Evolutionary conservation across 2,797 vertebrate species (phyloP), one percentile per base, ranked within the genome.

Genomic region (Phaenicophaeus curvirostris): DNA sequence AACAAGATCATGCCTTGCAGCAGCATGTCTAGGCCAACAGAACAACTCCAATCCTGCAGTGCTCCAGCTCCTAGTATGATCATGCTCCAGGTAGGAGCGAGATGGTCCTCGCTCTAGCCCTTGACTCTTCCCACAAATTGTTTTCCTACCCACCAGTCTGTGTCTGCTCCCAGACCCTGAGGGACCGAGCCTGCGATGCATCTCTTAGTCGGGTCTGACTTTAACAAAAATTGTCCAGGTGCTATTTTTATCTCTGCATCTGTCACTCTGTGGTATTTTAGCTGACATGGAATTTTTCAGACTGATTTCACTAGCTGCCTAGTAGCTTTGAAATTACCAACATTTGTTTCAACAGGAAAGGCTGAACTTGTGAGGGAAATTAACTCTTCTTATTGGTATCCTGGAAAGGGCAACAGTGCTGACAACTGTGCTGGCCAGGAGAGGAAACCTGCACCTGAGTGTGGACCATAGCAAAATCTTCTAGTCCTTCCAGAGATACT

Each of bases 41-140:
- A 58, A 16, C 62, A 78, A 57, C 48, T 63, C 66, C 28, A 27
- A 3, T 3, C 9, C n/a, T 2, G 0, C 0, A 1, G 11, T 37
- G 19, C 61, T 69, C n/a, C 61, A 57, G 41, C 8, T 13, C 23
- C 20, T 13, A 14, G 33, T 14, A 78, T 30, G 6, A 13, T 46
- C 1, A 1, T 23, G 18, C n/a, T 82, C 13, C 63, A 24, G 31
- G 28, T 30, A 79, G 48, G 18, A 41, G n/a, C 2, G 27, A 35
- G 11, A 23, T 20, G 27, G 30, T 39, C 39, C 25, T 73, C 0
- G 1, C 16, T 76, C 33, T 39, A 91, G 42, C 30, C 51, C 35
- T 66, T 42, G 55, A 13, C 28, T 76, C 9, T 31, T 73, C 50
- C 28, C 33, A 31, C 8, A 3, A 25, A 21, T 0, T 53, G 50